Conservation (phyloP, 2,113 vertebrate species). For the Circaetus cinerascens region DNA sequence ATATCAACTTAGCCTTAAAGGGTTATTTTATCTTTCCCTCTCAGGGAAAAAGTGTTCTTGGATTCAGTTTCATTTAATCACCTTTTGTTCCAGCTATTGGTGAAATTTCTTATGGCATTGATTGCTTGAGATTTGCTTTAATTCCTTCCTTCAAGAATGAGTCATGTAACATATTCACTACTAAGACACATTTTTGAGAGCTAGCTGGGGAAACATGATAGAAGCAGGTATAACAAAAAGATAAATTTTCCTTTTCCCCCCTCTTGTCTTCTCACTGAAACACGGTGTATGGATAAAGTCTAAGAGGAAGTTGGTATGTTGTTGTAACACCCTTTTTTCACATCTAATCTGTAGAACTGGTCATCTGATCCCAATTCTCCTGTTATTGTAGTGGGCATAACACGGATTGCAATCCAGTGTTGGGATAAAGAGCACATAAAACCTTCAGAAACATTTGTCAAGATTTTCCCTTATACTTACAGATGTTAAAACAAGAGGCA, state of each 20-base stretch:
- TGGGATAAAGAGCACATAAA: slow-evolving; percentile 29
- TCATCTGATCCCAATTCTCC: slow-evolving; percentile 25
- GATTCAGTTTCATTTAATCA: not conserved
- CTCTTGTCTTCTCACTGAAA: not conserved
- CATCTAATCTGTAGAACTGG: not conserved
- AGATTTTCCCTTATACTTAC: not conserved
- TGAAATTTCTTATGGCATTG: not conserved
- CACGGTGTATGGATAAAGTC: not conserved
- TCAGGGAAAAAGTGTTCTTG: not conserved
- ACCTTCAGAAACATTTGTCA: slow-evolving; percentile 37
- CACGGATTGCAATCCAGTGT: not conserved
- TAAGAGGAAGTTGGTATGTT: not conserved
- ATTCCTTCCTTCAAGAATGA: not conserved
- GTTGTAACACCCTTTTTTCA: not conserved
- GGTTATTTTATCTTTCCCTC: not conserved
- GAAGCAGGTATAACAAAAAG: not conserved
- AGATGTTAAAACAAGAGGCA: slow-evolving; percentile 20
- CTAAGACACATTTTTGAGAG: not conserved
- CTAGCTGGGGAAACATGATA: not conserved
- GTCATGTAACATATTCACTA: not conserved
- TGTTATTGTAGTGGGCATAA: not conserved
- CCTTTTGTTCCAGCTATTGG: not conserved
- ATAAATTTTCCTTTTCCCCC: not conserved
- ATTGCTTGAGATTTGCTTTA: not conserved
- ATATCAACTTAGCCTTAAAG: slow-evolving; percentile 8